These are phyloP conservation scores for Sabellastarte sp. DNA, from an alignment of 2,888 invertebrate species.

Conservation along the genomic window DNA sequence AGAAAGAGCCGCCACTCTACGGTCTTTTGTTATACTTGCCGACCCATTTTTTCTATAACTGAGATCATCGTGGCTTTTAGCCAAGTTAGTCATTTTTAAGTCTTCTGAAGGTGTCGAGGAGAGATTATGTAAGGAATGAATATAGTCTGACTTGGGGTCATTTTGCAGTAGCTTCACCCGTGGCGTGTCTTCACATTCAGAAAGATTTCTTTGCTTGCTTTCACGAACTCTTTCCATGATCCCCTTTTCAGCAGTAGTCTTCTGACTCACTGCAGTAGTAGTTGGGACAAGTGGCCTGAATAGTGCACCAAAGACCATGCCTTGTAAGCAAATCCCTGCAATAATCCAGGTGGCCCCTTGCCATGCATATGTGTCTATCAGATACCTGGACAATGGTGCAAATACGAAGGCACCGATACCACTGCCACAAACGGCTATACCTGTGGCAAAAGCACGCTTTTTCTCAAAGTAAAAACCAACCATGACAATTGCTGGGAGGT, in stretches of 20 bases:
- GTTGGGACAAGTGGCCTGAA: slow-evolving; percentile 74
- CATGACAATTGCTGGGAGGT: slow-evolving; percentile 91
- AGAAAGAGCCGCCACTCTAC: not conserved
- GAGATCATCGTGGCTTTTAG: too few species aligned
- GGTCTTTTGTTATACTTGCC: too few species aligned
- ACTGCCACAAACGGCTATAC: slow-evolving; percentile 92
- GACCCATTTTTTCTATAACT: too few species aligned
- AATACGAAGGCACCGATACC: slow-evolving; percentile 89
- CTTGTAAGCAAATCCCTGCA: slow-evolving; percentile 76
- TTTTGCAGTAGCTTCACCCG: too few species aligned
- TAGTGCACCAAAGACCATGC: slow-evolving; percentile 75
- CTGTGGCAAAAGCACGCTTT: slow-evolving; percentile 92
- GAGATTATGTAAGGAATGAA: not conserved
- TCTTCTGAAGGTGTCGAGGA: not conserved
- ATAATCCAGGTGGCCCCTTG: slow-evolving; percentile 73
- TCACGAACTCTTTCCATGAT: not conserved
- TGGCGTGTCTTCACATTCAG: not conserved
- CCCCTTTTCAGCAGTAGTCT: not conserved
- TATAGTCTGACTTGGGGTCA: not conserved
- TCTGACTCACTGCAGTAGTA: not conserved
- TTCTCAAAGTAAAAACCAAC: slow-evolving; percentile 97
- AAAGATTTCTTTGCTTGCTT: not conserved
- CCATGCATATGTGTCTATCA: slow-evolving; percentile 74
- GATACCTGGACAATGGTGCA: slow-evolving; percentile 72
- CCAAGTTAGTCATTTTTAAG: not conserved